Conservation (phyloP, 2,113 vertebrate genomes). For the Alligator sinensis region DNA sequence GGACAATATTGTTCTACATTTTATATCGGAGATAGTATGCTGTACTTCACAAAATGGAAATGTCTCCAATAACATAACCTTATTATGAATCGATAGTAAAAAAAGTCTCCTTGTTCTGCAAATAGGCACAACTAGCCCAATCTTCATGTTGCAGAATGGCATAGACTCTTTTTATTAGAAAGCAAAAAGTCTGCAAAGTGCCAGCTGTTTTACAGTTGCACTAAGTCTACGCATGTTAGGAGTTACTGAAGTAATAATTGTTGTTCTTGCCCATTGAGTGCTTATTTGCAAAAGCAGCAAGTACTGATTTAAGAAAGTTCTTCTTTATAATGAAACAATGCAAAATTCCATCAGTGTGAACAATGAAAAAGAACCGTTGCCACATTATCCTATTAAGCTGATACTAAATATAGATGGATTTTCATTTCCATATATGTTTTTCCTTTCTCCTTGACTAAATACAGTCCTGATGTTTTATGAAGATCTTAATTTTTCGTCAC, state of each 20-base stretch:
- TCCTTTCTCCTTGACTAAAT: constrained; percentile 44
- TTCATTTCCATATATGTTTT: constrained; percentile 40
- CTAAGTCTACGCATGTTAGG: background rate
- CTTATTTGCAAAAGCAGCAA: constrained; percentile 26
- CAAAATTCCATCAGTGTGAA: background rate
- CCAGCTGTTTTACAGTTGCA: background rate
- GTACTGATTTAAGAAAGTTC: constrained; percentile 6
- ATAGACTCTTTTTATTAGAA: background rate
- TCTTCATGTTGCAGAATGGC: background rate
- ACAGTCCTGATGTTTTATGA: background rate
- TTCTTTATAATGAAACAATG: constrained; percentile 13
- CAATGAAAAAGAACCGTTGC: background rate
- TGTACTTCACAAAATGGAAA: background rate
- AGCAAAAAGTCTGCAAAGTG: rapidly evolving
- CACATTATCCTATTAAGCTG: constrained; percentile 41
- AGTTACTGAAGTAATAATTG: background rate
- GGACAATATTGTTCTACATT: background rate
- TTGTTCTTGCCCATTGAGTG: constrained; percentile 2
- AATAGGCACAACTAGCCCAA: background rate
- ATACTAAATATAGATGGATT: constrained; percentile 62
- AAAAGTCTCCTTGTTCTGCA: background rate
- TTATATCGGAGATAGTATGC: background rate
- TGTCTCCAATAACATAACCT: background rate
- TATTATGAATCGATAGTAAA: background rate
- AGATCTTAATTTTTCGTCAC: constrained; percentile 36